Base-by-base conservation (phyloP, 35 echinoderm and acorn worm species). In the Hemicentrotus pulcherrimus region DNA sequence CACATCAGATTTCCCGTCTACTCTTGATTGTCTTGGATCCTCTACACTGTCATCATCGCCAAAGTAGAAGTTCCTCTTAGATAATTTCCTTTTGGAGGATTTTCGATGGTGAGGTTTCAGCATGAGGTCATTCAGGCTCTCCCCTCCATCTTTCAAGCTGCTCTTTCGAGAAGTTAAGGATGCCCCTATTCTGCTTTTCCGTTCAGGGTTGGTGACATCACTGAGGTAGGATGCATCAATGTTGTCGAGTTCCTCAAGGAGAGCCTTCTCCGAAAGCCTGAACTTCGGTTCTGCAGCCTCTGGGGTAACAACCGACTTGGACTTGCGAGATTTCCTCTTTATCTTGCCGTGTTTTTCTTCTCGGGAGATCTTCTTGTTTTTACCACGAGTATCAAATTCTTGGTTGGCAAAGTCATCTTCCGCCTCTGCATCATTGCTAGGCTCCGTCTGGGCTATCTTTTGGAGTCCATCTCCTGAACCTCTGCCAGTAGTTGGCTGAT, bases 251-350 rank as follows among this genome's bases (percentile, higher is more conserved):
- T 92, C 91, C 30, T 92, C 91, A 22, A 92, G 91, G 45, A 92
- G 91, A 55, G 91, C 91, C 48, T 92, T 47, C 91, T 92, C 47
- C n/a, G 91, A 92, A 32, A 55, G 28, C 9, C 41, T 31, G 45
- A 31, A 16, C 15, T 47, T 47, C 0, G 91, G 32, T 8, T 47
- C 91, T 31, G 91, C 45, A 24, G 41, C 48, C 15, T 46, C 46
- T 31, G 91, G 91, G 28, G 91, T 92, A 47, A 92, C 91, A 47
- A 92, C 91, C 1, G 91, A 93, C 48, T 93, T 93, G 46, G 91
- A 93, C 31, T 93, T 93, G 16, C 91, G 91, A 31, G 91, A 93
- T 33, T 93, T 93, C 31, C 91, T 93, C 91, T 93, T 93, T 12
- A 93, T 93, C 30, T 48, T 58, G n/a, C 91, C n/a, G 46, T 93